Conservation (phyloP, 1,140 invertebrate species). For the Macrobrachium rosenbergii region DNA sequence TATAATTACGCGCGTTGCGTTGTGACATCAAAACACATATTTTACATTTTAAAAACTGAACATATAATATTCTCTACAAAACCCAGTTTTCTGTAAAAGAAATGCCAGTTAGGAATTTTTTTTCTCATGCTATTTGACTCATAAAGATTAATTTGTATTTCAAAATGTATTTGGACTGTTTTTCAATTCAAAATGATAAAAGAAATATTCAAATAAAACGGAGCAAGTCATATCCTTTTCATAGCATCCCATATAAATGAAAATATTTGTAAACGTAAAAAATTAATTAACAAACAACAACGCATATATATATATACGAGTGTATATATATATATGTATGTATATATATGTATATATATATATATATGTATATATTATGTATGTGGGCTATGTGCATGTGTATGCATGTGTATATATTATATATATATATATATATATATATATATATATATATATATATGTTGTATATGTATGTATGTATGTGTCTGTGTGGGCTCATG, state of each 20-base stretch:
- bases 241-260: slow-evolving; percentile 12
- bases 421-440: slow-evolving; percentile 40
- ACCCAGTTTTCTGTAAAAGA: too few species aligned
- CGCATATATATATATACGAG: slow-evolving; percentile 22
- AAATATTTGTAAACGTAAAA: slow-evolving; percentile 27
- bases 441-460: slow-evolving; percentile 34
- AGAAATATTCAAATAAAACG: not conserved
- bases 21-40: too few species aligned
- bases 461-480: slow-evolving; percentile 11
- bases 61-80: too few species aligned
- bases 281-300: slow-evolving; percentile 22
- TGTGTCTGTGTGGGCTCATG: too few species aligned
- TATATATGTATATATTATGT: slow-evolving; percentile 22
- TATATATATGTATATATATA: slow-evolving; percentile 47
- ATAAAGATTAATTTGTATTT: too few species aligned
- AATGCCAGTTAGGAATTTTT: too few species aligned
- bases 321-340: slow-evolving; percentile 39
- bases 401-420: too few species aligned
- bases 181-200: not conserved
- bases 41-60: too few species aligned
- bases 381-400: too few species aligned
- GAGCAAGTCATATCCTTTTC: not conserved
- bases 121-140: too few species aligned
- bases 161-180: too few species aligned
- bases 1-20: too few species aligned